Evolutionary conservation across 2,113 vertebrate species (phyloP).

Genomic region (Ploceus nigricollis): DNA sequence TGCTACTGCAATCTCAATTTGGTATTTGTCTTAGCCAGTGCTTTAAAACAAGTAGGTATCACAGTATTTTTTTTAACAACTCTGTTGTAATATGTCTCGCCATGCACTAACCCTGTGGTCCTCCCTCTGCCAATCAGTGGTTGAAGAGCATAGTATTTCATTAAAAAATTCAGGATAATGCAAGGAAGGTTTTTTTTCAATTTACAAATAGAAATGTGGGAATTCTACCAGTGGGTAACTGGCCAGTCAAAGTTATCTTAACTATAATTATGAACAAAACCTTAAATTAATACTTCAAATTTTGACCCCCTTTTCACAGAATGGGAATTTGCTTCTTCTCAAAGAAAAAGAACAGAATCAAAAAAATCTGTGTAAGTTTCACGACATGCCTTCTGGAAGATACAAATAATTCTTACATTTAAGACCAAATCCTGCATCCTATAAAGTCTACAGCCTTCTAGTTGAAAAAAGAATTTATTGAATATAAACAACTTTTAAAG

Average conservation of each 20-base stretch:
- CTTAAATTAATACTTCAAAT: not conserved
- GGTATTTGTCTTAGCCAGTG: not conserved
- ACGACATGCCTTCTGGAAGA: not conserved
- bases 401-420: not conserved
- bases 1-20: not conserved
- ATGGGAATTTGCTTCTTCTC: not conserved
- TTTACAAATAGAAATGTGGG: not conserved
- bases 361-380: not conserved
- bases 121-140: slow-evolving; percentile 22
- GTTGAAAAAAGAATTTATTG: not conserved
- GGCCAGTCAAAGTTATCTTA: not conserved
- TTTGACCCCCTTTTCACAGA: not conserved
- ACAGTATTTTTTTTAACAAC: not conserved
- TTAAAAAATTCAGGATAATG: not conserved
- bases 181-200: not conserved
- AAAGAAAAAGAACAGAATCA: not conserved
- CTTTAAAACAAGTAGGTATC: not conserved
- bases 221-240: not conserved
- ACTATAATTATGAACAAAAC: not conserved
- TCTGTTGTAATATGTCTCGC: not conserved
- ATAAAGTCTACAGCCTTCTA: not conserved
- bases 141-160: not conserved
- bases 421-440: not conserved
- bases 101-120: not conserved
- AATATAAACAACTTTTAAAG: not conserved